Evolutionary conservation across 2,888 invertebrate species (phyloP), one percentile per base, ranked within the genome.

Genomic region (Noctua janthe): DNA sequence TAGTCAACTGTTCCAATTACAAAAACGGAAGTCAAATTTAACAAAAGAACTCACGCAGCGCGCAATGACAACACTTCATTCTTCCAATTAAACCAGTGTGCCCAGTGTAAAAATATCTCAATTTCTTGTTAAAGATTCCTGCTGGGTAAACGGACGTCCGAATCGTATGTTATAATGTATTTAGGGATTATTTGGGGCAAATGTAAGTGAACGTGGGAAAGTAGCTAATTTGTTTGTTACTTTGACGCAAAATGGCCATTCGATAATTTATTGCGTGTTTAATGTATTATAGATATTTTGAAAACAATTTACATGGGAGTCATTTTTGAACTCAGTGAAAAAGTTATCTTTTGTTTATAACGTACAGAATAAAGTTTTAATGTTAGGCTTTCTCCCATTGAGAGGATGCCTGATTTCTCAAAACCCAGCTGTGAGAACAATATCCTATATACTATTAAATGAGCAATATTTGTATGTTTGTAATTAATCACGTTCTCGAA

Each of bases 151-250:
- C 91, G 93, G 92, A 94, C 93, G 83, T 95, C 94, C 95, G 94
- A 93, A 89, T 91, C 88, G 86, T 82, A 80, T 69, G 87, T 87
- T 82, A 88, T 80, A 82, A 87, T 87, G 84, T 90, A 90, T 91
- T 88, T 90, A 85, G 90, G 89, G 90, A 91, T 88, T 90, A 90
- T 91, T 87, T 91, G 86, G 91, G 91, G 91, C 92, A 88, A 78
- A 84, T 76, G 74, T 89, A 69, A 79, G 78, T 78, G 64, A 87
- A 72, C 95, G 95, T 96, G 96, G 93, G 95, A 96, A 95, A 84
- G 13, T 85, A 59, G 77, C 90, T 92, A 92, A 93, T 95, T 94
- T 94, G 91, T 81, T 72, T 82, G 77, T 82, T 70, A 64, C 15
- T 71, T 76, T 83, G 74, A 80, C 78, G 75, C 49, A 23, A 86